Percentiles rank a stretch among this genome's conserved stretches.
phyloP scores from a whole-genome alignment of 1,140 invertebrate genomes.

The Drosophila lacertosa region DNA sequence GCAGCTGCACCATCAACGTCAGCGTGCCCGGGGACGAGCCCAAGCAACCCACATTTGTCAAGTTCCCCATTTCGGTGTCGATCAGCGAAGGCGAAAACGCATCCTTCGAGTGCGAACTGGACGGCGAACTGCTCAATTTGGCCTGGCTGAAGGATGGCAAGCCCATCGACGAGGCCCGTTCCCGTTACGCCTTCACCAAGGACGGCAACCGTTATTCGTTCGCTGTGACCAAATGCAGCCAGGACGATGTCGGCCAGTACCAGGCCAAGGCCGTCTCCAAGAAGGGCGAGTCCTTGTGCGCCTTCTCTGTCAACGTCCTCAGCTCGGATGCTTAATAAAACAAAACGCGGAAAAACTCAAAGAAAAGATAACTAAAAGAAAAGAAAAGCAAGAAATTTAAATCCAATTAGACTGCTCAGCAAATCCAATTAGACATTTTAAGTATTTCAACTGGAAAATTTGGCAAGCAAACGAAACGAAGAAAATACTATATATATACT shows the following conservation, averaged over 20 bases:
- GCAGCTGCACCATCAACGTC: slow-evolving; percentile 94
- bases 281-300: slow-evolving; percentile 91
- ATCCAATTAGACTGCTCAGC: slow-evolving; percentile 26
- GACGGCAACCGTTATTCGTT: slow-evolving; percentile 91
- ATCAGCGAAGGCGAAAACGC: slow-evolving; percentile 92
- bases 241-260: slow-evolving; percentile 95
- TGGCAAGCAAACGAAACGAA: neutral
- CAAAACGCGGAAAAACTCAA: neutral
- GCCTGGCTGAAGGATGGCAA: slow-evolving; percentile 96
- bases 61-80: slow-evolving; percentile 95
- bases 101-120: slow-evolving; percentile 86
- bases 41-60: slow-evolving; percentile 92
- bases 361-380: neutral
- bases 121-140: slow-evolving; percentile 86
- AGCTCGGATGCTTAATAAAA: slow-evolving; percentile 35
- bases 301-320: slow-evolving; percentile 93
- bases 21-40: slow-evolving; percentile 93
- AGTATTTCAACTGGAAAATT: slow-evolving; percentile 10
- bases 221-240: slow-evolving; percentile 89
- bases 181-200: slow-evolving; percentile 92
- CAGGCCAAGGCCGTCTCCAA: slow-evolving; percentile 93
- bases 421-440: slow-evolving; percentile 21
- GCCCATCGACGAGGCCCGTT: slow-evolving; percentile 89
- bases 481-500: neutral
- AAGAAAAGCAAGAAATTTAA: neutral